Base-by-base conservation (phyloP, 2,888 invertebrate genomes). In the Serripes groenlandicus region DNA sequence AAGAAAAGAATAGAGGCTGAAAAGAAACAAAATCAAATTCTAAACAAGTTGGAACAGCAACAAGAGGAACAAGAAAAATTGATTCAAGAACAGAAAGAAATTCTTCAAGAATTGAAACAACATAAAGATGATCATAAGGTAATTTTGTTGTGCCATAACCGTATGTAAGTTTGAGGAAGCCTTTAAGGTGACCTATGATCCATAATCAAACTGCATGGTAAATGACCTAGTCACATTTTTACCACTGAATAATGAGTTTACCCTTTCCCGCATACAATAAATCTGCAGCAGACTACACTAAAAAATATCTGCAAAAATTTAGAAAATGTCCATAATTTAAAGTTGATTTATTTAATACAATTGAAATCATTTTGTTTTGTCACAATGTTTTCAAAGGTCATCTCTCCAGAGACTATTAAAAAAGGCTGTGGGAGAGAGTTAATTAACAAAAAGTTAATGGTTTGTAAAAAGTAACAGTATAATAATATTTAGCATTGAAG, bases 31-130 rank as follows among this genome's bases (percentile, higher is more conserved):
- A 70, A 82, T 5, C 74, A 89, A 71, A 80, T 91, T 28, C 72
- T 91, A 42, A 83, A 87, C 1, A 88, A 93, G 76, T 75, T 94
- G 54, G 91, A 91, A 68, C 85, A 91, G 54, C 92, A 93, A 62
- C 91, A 92, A 42, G 81, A 86, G 71, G 91, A 91, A 71, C 92
- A 93, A 83, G 85, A 92, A 69, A 86, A 92, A 60, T 74, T 94
- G 52, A 89, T 94, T 5, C 85, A 92, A 35, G 92, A 94, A 75
- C 93, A 94, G 80, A 92, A 92, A 78, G 87, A 92, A 85, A 89
- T 94, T 34, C 84, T 94, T 18, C 87, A 93, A 35, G 92, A 94
- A 58, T 85, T 94, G 37, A 92, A 94, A 84, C 90, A 92, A 34
- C 94, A 93, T 71, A 90, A 92, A 74, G 87, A 90, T 11, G 87